phyloP scores from a whole-genome alignment of 2,888 invertebrate genomes.

The Nudaria mundana region DNA sequence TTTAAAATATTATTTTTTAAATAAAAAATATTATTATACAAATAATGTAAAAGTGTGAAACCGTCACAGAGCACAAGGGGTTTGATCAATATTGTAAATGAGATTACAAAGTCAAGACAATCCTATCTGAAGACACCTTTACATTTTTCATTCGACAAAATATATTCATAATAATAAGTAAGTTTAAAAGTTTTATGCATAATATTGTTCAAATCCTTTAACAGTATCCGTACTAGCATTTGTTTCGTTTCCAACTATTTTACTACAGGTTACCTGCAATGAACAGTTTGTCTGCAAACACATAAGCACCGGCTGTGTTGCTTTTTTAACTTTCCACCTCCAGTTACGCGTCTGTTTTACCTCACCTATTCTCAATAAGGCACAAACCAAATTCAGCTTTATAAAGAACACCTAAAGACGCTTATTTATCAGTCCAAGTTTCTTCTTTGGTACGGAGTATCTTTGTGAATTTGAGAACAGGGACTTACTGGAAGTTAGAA shows the following conservation, averaged over 20 bases:
- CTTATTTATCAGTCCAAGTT: constrained; percentile 6
- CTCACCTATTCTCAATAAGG: constrained; percentile 28
- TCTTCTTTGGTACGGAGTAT: constrained; percentile 39
- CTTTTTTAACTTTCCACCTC: constrained; percentile 44
- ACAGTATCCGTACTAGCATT: neutral
- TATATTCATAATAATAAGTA: neutral
- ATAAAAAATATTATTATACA: too few species aligned
- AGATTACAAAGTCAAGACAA: too few species aligned
- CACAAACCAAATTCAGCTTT: constrained; percentile 19
- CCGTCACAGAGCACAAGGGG: too few species aligned
- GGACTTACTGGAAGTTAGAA: constrained; percentile 45
- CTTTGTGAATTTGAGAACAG: constrained; percentile 57
- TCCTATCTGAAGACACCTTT: too few species aligned
- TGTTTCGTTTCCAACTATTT: constrained; percentile 7
- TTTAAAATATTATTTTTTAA: too few species aligned
- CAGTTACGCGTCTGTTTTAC: constrained; percentile 33
- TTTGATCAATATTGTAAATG: too few species aligned
- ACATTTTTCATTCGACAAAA: too few species aligned
- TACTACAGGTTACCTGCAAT: constrained; percentile 24
- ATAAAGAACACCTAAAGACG: constrained; percentile 5
- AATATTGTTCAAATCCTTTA: neutral
- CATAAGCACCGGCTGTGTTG: constrained; percentile 28
- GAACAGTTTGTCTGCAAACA: constrained; percentile 33
- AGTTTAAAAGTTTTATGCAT: neutral
- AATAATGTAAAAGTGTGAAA: too few species aligned